phyloP scores from a whole-genome alignment of 2,888 invertebrate species.

The Drosophila atripex region DNA sequence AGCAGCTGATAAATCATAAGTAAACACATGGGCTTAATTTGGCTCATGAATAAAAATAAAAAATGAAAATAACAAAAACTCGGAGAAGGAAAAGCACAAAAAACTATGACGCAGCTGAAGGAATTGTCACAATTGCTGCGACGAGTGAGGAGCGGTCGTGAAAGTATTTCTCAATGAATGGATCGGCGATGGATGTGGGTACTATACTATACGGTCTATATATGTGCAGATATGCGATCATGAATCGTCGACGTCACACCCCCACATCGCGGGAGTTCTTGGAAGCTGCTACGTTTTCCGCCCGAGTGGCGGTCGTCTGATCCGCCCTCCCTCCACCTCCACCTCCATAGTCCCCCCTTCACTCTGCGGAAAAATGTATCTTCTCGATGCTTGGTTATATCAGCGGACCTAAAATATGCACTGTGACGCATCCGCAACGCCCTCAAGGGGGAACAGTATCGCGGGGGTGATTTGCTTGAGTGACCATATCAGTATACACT shows the following conservation, averaged over 20 bases:
- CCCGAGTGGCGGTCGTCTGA: slow-evolving; percentile 50
- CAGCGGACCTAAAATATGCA: slow-evolving; percentile 73
- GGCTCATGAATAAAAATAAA: slow-evolving; percentile 29
- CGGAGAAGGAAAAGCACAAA: slow-evolving; percentile 44
- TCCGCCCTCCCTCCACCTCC: slow-evolving; percentile 18
- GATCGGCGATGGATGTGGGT: slow-evolving; percentile 46
- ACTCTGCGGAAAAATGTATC: not conserved
- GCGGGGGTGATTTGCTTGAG: slow-evolving; percentile 14
- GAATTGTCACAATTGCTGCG: slow-evolving; percentile 68
- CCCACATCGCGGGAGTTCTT: slow-evolving; percentile 65
- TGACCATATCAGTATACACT: slow-evolving; percentile 48
- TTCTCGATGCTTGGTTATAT: slow-evolving; percentile 55
- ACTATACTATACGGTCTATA: slow-evolving; percentile 8
- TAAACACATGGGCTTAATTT: slow-evolving; percentile 43
- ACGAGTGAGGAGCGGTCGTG: slow-evolving; percentile 22
- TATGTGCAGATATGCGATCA: not conserved
- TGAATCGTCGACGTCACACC: slow-evolving; percentile 54
- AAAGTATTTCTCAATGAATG: slow-evolving; percentile 63
- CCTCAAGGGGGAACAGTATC: slow-evolving; percentile 6
- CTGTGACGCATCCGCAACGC: slow-evolving; percentile 70
- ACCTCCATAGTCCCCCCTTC: not conserved
- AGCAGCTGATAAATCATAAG: slow-evolving; percentile 56
- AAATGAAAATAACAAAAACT: not conserved
- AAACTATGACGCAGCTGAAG: slow-evolving; percentile 67
- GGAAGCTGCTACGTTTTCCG: slow-evolving; percentile 56